Conservation (phyloP, 2,888 invertebrate genomes). For the Tenthredo notha region DNA sequence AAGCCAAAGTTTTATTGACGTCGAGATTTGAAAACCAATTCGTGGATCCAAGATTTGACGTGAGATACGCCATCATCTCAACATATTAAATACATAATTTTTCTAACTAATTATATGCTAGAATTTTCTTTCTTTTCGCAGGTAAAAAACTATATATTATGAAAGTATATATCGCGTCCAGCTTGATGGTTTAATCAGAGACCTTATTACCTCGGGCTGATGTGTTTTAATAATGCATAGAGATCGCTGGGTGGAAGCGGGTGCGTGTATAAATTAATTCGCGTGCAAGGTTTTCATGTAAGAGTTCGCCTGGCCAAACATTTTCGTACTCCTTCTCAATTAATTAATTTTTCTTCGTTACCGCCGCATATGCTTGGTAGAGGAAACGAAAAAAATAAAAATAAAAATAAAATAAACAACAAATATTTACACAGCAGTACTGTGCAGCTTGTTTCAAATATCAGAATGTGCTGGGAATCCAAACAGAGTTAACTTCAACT, state of each 20-base stretch:
- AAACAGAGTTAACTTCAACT: background rate
- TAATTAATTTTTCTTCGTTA: background rate
- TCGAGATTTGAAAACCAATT: background rate
- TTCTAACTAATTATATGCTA: background rate
- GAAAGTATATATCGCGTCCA: conserved; percentile 38
- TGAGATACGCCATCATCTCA: background rate
- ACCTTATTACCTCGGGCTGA: background rate
- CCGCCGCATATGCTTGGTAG: background rate
- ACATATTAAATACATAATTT: conserved; percentile 7
- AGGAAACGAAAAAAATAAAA: background rate
- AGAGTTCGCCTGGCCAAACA: conserved; percentile 17
- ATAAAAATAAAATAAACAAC: background rate
- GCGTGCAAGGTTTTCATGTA: conserved; percentile 6
- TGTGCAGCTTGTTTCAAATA: background rate
- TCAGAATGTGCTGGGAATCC: background rate
- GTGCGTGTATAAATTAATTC: conserved; percentile 35
- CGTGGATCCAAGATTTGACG: background rate
- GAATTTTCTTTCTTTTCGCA: background rate
- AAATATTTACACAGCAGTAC: background rate
- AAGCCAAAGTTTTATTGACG: background rate
- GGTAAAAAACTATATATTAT: background rate
- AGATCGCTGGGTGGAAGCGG: conserved; percentile 3
- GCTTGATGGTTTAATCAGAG: conserved; percentile 36
- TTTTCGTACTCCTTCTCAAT: background rate
- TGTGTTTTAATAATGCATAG: conserved; percentile 36